phyloP scores from a whole-genome alignment of 1,140 invertebrate genomes.

The Drosophila kohkoa region DNA sequence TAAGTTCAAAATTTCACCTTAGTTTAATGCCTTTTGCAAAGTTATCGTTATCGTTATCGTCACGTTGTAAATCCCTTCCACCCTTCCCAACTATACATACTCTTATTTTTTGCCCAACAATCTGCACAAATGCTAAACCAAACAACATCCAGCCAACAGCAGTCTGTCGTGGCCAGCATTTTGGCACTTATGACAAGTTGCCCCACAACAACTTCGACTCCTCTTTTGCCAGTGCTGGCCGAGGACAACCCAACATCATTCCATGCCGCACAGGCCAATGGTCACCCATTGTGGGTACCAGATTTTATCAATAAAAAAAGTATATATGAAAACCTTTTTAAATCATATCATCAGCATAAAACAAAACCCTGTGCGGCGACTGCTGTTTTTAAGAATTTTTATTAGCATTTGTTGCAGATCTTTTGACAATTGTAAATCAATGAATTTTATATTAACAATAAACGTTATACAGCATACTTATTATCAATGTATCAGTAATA shows the following conservation, averaged over 20 bases:
- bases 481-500: conserved; percentile 56
- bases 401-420: conserved; percentile 22
- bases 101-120: conserved; percentile 15
- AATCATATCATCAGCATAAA: conserved; percentile 10
- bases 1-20: conserved; percentile 36
- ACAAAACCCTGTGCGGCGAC: conserved; percentile 49
- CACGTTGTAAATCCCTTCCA: conserved; percentile 34
- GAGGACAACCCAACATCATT: conserved; percentile 43
- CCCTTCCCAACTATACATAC: conserved; percentile 30
- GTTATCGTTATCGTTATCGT: conserved; percentile 66
- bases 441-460: conserved; percentile 49
- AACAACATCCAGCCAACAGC: conserved; percentile 26
- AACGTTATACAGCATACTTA: conserved; percentile 24
- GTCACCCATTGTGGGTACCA: conserved; percentile 13
- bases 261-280: conserved; percentile 55
- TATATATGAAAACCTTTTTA: conserved; percentile 56
- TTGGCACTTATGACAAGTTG: conserved; percentile 73
- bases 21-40: conserved; percentile 63
- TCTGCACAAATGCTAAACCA: conserved; percentile 16
- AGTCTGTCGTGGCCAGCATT: conserved; percentile 44
- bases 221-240: conserved; percentile 45
- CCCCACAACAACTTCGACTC: conserved; percentile 29
- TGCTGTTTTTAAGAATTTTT: conserved; percentile 28
- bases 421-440: conserved; percentile 37
- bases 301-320: conserved; percentile 37